Evolutionary conservation across 2,888 invertebrate species (phyloP).

Genomic region (Villa cingulata): DNA sequence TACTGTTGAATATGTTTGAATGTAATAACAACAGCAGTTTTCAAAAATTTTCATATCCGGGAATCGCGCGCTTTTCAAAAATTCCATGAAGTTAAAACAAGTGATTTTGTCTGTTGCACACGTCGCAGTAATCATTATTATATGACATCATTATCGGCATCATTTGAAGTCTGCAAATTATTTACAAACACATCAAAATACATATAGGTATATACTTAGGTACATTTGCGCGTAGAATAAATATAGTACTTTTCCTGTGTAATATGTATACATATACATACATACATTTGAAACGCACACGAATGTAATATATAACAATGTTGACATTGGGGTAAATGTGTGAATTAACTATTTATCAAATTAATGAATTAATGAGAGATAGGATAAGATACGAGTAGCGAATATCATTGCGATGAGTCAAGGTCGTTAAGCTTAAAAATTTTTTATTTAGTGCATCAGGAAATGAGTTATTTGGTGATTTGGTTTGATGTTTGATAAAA

Average conservation of each 20-base stretch:
- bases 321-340: no score
- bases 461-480: neutral
- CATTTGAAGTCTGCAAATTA: slow-evolving; percentile 11
- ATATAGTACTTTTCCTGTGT: no score
- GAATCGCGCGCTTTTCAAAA: neutral
- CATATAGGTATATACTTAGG: no score
- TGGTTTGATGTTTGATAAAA: neutral
- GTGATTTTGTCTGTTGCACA: slow-evolving; percentile 9
- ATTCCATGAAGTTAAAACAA: neutral
- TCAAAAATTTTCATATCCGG: neutral
- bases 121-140: slow-evolving; percentile 4
- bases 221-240: neutral
- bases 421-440: slow-evolving; percentile 2
- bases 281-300: no score
- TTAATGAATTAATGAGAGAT: neutral
- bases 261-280: no score
- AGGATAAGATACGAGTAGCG: no score
- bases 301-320: no score
- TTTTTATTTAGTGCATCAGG: neutral
- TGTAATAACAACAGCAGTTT: no score
- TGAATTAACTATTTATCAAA: neutral
- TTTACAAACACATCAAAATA: slow-evolving; percentile 1
- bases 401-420: slow-evolving; percentile 2
- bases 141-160: slow-evolving; percentile 13
- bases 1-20: neutral